Evolutionary conservation across 2,113 vertebrate species (phyloP), one percentile per base, ranked within the genome.

Genomic region (Eptesicus fuscus): DNA sequence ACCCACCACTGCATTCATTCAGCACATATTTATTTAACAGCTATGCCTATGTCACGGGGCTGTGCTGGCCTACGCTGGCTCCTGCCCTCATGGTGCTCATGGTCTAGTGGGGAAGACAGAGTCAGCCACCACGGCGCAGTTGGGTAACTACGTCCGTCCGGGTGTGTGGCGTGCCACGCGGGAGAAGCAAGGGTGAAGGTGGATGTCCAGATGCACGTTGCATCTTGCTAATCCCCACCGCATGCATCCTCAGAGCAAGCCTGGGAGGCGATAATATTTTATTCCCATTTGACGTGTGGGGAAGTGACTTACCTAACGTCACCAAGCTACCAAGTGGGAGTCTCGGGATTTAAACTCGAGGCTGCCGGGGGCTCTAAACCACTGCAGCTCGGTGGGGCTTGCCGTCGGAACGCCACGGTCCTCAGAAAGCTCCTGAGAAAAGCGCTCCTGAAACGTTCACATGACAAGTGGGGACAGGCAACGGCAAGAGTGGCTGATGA

Each of bases 141-240:
- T 1, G 9, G 11, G 47, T 74, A 12, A 10, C 4, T 25, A 20
- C 16, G 17, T 2, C 17, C 25, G 37, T 2, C 17, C 25, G 37
- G 69, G 32, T 1, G 0, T 7, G 40, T 25, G 63, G 7, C 0
- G 9, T 67, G 59, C 35, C 6, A 18, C 0, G 0, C 10, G 7
- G 47, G 47, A 42, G 76, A 9, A 3, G 1, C 20, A 13, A 22
- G 35, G 32, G 20, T 22, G 13, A 40, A 25, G 1, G 23, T 28
- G 17, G 61, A 5, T 2, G 17, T 22, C 0, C 23, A 49, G 53
- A 49, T 28, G 10, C 20, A 11, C 44, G 44, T 4, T 3, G 5
- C 4, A 13, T 9, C 42, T 4, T 11, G 13, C 32, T 37, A 1
- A 53, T 71, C 49, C 23, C 73, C n/a, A 5, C 11, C 1, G 18